A percentile compares a stretch with the other conserved stretches of the same genome.
phyloP scores from a whole-genome alignment of 2,113 vertebrate species.

The Climacteris rufus region DNA sequence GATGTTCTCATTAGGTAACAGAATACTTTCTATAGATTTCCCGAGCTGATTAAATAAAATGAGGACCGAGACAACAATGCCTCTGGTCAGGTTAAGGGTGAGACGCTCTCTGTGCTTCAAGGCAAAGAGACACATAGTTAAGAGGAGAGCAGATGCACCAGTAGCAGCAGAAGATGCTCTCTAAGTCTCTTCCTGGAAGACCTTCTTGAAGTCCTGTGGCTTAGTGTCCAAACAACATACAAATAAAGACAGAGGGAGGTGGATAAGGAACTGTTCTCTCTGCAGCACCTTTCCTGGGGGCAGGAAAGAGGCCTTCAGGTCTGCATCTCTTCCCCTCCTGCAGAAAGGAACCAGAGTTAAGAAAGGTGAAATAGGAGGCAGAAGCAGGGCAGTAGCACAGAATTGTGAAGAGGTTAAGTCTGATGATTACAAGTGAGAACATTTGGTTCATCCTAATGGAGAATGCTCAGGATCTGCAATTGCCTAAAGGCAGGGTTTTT shows the following conservation, averaged over 20 bases:
- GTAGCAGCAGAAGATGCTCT: neutral
- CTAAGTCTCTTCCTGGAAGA: neutral
- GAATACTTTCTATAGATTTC: neutral
- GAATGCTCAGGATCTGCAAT: neutral
- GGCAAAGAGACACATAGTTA: neutral
- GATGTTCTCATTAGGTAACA: neutral
- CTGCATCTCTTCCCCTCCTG: neutral
- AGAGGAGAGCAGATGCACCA: neutral
- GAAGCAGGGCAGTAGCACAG: neutral
- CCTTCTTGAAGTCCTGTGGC: neutral
- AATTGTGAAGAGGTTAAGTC: neutral
- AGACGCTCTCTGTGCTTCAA: neutral
- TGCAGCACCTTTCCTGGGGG: neutral
- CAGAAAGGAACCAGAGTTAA: neutral
- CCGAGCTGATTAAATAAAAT: neutral
- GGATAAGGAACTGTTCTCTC: neutral
- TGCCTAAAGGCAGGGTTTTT: neutral
- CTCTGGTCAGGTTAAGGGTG: neutral
- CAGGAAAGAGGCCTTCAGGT: neutral
- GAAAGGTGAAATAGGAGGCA: neutral
- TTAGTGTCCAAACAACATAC: neutral
- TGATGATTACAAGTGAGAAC: neutral
- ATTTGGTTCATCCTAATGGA: neutral
- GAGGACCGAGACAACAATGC: neutral
- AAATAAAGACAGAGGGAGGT: neutral